A percentile compares a stretch with the other conserved stretches of the same genome.
Evolutionary conservation across 2,113 vertebrate genomes (phyloP).

Genomic region (human (Homo sapiens)): DNA sequence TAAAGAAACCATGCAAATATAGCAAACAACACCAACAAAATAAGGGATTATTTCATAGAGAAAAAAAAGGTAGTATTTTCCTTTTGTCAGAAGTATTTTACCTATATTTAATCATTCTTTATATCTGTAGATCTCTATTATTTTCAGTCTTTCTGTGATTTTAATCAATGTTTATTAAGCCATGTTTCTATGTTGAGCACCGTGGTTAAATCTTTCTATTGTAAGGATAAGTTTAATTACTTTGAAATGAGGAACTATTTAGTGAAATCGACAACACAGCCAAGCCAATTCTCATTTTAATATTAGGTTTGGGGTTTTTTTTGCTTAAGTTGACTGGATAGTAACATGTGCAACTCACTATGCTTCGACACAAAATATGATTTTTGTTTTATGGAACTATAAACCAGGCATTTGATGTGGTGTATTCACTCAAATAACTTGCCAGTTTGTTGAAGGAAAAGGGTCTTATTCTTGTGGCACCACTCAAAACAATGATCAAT

Average conservation of each 20-base stretch:
- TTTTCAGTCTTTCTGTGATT: constrained; percentile 15
- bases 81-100: constrained; percentile 32
- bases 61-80: background rate
- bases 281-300: background rate
- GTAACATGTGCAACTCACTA: background rate
- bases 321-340: constrained; percentile 22
- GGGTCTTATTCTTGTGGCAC: background rate
- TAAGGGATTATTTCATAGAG: background rate
- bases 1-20: constrained; percentile 2
- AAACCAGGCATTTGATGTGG: background rate
- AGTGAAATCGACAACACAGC: background rate
- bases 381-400: constrained; percentile 15
- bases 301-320: constrained; percentile 17
- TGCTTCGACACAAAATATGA: background rate
- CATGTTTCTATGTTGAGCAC: background rate
- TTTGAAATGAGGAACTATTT: constrained; percentile 34
- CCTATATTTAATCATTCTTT: background rate
- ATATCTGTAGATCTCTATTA: background rate
- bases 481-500: background rate
- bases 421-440: background rate
- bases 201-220: background rate
- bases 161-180: background rate
- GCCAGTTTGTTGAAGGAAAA: background rate
- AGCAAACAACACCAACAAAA: background rate
- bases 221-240: background rate